Conservation (phyloP, 1,140 invertebrate species). For the Drosophila mojavensis region DNA sequence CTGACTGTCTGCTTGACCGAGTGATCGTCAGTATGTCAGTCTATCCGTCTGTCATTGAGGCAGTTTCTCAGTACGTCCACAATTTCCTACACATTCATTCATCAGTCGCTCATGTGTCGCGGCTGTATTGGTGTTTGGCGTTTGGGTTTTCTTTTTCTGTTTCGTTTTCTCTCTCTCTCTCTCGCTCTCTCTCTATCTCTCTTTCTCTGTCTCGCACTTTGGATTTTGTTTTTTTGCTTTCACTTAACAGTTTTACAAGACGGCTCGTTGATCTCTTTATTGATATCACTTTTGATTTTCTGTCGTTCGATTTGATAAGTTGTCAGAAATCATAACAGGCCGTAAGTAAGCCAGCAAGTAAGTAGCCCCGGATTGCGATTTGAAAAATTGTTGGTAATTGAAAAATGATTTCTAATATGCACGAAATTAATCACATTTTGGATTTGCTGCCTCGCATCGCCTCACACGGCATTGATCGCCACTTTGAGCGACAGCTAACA, state of each 20-base stretch:
- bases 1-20: slow-evolving; percentile 62
- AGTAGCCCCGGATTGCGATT: slow-evolving; percentile 46
- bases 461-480: slow-evolving; percentile 59
- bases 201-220: background rate
- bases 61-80: slow-evolving; percentile 13
- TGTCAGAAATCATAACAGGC: slow-evolving; percentile 70
- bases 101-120: slow-evolving; percentile 42
- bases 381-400: slow-evolving; percentile 66
- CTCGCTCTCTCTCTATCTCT: no score
- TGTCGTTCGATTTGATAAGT: slow-evolving; percentile 78
- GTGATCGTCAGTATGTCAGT: slow-evolving; percentile 37
- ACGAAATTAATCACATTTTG: slow-evolving; percentile 83
- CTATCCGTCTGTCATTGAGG: slow-evolving; percentile 17
- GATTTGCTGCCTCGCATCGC: slow-evolving; percentile 55
- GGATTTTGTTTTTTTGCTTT: slow-evolving; percentile 51
- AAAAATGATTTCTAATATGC: slow-evolving; percentile 83
- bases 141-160: slow-evolving; percentile 29
- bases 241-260: slow-evolving; percentile 67
- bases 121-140: background rate
- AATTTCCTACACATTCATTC: slow-evolving; percentile 72
- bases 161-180: slow-evolving; percentile 2
- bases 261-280: slow-evolving; percentile 75
- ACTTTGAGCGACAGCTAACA: slow-evolving; percentile 79
- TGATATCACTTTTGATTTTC: slow-evolving; percentile 83
- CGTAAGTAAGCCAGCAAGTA: slow-evolving; percentile 67